Evolutionary conservation across 2,888 invertebrate species (phyloP).

Genomic region (Ectobius pallidus): DNA sequence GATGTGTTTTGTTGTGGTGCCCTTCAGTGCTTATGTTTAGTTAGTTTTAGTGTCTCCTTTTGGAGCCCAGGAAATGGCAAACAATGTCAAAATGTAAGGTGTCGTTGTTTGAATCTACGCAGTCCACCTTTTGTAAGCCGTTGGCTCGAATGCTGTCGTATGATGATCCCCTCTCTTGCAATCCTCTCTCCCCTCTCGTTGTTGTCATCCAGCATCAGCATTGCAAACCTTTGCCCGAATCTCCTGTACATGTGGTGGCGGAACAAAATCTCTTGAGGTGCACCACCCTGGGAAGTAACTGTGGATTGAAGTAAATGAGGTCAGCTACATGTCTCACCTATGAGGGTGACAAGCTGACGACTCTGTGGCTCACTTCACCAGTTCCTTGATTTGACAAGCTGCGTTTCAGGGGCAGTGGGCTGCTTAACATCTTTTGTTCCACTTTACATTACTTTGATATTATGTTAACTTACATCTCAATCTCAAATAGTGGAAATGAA

Average conservation of each 20-base stretch:
- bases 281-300: not conserved
- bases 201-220: constrained; percentile 15
- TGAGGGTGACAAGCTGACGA: constrained; percentile 42
- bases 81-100: not conserved
- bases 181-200: constrained; percentile 21
- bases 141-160: constrained; percentile 25
- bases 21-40: constrained; percentile 26
- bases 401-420: not conserved
- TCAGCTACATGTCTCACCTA: constrained; percentile 39
- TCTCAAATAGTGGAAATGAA: not conserved
- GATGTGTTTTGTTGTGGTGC: constrained; percentile 25
- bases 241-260: constrained; percentile 69
- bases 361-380: constrained; percentile 31
- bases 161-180: not conserved
- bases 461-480: no score
- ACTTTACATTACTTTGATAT: not conserved
- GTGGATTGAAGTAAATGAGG: constrained; percentile 20
- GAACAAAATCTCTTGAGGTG: constrained; percentile 68
- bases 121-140: not conserved
- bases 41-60: constrained; percentile 33
- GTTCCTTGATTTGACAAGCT: constrained; percentile 37
- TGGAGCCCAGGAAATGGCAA: not conserved
- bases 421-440: constrained; percentile 4
- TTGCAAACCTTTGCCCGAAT: constrained; percentile 55
- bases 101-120: constrained; percentile 11